Evolutionary conservation across 2,888 invertebrate species (phyloP).

Genomic region (Coecobrya sp.): DNA sequence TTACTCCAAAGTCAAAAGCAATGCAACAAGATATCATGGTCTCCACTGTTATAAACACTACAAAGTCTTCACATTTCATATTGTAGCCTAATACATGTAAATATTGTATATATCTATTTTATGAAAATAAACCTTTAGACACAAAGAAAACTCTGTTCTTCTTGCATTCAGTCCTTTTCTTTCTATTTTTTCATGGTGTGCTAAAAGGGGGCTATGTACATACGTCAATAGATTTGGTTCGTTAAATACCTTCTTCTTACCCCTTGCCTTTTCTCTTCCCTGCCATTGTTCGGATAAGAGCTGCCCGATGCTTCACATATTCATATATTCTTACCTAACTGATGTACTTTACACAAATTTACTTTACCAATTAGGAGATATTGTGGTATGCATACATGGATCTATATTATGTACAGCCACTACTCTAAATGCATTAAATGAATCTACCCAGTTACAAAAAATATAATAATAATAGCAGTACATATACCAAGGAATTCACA

Average conservation of each 20-base stretch:
- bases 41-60: neutral
- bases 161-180: neutral
- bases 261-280: neutral
- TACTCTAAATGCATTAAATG: neutral
- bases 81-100: neutral
- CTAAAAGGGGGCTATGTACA: constrained; percentile 4
- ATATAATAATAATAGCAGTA: neutral
- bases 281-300: constrained; percentile 21
- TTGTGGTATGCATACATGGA: neutral
- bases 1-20: too few species aligned
- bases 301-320: neutral
- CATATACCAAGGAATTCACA: neutral
- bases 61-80: neutral
- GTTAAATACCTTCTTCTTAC: constrained; percentile 11
- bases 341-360: neutral
- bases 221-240: constrained; percentile 10
- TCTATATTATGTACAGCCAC: neutral
- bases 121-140: constrained; percentile 33
- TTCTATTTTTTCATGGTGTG: constrained; percentile 4
- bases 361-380: constrained; percentile 11
- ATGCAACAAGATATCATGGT: neutral
- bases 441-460: neutral
- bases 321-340: neutral
- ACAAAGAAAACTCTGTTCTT: constrained; percentile 13
- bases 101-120: neutral